These are phyloP conservation scores for Procambarus virginalis DNA, from an alignment of 1,140 invertebrate species.

Conservation along the genomic window DNA sequence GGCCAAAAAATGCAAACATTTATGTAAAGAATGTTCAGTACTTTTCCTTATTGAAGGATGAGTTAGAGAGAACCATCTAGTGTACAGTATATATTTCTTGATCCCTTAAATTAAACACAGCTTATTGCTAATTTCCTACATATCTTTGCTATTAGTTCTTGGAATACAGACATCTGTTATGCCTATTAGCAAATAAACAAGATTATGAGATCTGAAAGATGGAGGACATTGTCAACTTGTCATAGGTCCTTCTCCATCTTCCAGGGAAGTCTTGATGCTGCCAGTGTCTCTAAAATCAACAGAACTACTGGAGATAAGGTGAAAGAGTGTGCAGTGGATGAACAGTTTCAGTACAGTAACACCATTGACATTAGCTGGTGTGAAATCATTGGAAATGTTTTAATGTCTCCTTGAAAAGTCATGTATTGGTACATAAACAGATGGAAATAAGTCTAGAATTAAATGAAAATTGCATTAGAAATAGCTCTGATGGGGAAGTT, in stretches of 20 bases:
- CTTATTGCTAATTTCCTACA: too few species aligned
- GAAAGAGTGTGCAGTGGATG: neutral
- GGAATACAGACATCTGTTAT: neutral
- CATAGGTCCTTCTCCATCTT: constrained; percentile 25
- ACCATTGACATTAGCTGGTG: neutral
- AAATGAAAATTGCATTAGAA: neutral
- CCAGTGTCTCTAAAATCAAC: neutral
- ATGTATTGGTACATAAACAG: neutral
- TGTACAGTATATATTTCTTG: too few species aligned
- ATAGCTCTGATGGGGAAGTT: neutral
- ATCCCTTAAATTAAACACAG: too few species aligned
- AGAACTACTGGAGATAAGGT: neutral
- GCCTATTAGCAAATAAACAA: neutral
- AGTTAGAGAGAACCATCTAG: too few species aligned
- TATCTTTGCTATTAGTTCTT: too few species aligned
- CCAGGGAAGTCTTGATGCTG: neutral
- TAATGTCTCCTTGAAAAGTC: neutral
- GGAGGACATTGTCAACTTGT: constrained; percentile 10
- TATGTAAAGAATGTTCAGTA: too few species aligned
- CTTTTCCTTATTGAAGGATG: too few species aligned
- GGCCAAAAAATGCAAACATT: too few species aligned
- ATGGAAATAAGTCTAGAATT: neutral
- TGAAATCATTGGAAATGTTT: neutral
- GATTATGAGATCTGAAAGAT: neutral
- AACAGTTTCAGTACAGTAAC: neutral